phyloP scores from a whole-genome alignment of 1,140 invertebrate species.

The Danaus plexippus region DNA sequence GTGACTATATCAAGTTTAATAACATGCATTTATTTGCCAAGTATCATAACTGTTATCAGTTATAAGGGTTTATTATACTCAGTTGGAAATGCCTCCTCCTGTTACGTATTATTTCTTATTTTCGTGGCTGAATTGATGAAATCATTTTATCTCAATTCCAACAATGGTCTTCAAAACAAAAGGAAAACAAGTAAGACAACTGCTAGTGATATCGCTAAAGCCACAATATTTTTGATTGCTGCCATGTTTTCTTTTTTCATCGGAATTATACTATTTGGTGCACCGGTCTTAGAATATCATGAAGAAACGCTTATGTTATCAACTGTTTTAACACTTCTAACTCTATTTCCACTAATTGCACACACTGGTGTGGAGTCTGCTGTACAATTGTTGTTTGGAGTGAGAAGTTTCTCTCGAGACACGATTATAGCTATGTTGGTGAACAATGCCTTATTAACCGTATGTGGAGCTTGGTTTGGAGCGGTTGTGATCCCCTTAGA shows the following conservation, averaged over 20 bases:
- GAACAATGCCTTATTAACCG: conserved; percentile 73
- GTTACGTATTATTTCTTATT: conserved; percentile 54
- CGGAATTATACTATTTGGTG: conserved; percentile 82
- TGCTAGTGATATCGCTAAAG: conserved; percentile 46
- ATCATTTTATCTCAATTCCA: conserved; percentile 50
- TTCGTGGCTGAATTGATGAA: conserved; percentile 56
- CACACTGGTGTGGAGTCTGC: conserved; percentile 74
- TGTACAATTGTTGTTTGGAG: conserved; percentile 70
- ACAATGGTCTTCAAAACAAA: conserved; percentile 40
- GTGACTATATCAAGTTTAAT: conserved; percentile 53
- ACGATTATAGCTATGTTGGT: conserved; percentile 73
- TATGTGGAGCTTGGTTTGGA: conserved; percentile 90
- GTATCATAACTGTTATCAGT: conserved; percentile 56
- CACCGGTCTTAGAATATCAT: conserved; percentile 75
- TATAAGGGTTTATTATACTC: conserved; percentile 61
- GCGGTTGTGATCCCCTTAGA: conserved; percentile 91
- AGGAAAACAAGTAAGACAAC: conserved; percentile 39
- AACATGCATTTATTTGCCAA: conserved; percentile 63
- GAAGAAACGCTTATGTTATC: conserved; percentile 83
- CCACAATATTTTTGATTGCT: conserved; percentile 41
- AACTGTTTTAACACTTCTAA: conserved; percentile 76
- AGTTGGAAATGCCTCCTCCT: conserved; percentile 58
- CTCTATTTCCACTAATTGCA: conserved; percentile 76
- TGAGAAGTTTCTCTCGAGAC: conserved; percentile 64
- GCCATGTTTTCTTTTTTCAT: conserved; percentile 72